Conservation (phyloP, 2,888 invertebrate genomes). For the Cancer borealis region DNA sequence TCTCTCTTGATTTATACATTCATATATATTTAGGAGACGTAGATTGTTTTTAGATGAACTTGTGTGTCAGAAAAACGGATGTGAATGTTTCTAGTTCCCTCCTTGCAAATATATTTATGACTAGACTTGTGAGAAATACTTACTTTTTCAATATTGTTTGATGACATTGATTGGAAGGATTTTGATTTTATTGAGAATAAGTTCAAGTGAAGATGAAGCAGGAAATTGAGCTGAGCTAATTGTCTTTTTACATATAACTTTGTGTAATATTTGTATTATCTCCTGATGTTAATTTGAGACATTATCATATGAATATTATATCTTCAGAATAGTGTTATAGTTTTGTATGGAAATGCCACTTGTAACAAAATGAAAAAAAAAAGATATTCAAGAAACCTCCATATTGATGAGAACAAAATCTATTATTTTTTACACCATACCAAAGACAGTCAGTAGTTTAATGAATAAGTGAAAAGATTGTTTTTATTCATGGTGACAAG, state of each 20-base stretch:
- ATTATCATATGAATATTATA: no score
- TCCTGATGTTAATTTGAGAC: no score
- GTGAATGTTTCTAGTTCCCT: background rate
- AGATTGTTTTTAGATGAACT: background rate
- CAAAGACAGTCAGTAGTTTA: background rate
- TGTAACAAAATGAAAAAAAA: no score
- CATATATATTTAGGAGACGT: background rate
- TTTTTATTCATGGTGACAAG: no score
- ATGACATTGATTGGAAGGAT: background rate
- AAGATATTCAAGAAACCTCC: no score
- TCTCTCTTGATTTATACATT: background rate
- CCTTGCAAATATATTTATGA: background rate
- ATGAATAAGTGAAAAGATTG: background rate
- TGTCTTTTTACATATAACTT: no score
- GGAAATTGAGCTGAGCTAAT: no score
- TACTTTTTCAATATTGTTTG: background rate
- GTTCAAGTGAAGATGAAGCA: background rate
- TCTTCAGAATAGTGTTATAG: no score
- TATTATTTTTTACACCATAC: no score
- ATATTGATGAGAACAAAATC: no score
- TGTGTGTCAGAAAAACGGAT: background rate
- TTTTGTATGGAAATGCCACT: no score
- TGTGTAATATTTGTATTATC: no score
- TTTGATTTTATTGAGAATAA: background rate
- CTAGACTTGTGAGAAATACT: background rate